phyloP scores from a whole-genome alignment of 1,140 invertebrate genomes.

The Whitmania pigra region DNA sequence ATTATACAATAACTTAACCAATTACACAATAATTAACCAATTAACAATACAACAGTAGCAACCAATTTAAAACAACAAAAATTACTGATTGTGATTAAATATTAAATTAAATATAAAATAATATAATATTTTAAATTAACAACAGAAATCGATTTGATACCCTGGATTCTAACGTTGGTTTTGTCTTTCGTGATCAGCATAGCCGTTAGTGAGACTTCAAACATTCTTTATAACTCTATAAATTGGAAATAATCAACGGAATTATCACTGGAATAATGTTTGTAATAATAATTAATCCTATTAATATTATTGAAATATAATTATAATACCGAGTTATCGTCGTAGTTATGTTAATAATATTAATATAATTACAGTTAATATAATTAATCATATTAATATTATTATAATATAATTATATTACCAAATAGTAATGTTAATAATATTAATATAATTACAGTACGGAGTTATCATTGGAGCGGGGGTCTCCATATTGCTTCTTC shows the following conservation, averaged over 20 bases:
- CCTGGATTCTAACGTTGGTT: slow-evolving; percentile 65
- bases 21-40: no score
- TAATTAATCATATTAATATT: neutral
- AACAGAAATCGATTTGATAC: slow-evolving; percentile 60
- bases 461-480: slow-evolving; percentile 77
- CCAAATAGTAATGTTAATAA: no score
- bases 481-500: slow-evolving; percentile 66
- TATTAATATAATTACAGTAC: slow-evolving; percentile 53
- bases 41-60: no score
- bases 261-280: no score
- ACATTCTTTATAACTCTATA: neutral
- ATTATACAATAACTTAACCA: neutral
- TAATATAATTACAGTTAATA: slow-evolving; percentile 55
- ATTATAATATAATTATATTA: no score
- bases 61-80: no score
- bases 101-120: neutral
- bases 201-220: slow-evolving; percentile 32
- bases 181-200: slow-evolving; percentile 62
- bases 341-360: slow-evolving; percentile 48
- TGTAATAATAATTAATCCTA: no score
- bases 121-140: neutral
- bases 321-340: slow-evolving; percentile 80
- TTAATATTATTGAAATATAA: neutral
- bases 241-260: neutral
- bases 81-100: no score